A percentile compares a stretch with the other conserved stretches of the same genome.
phyloP scores from a whole-genome alignment of 2,113 vertebrate species.

The Sakesphorus luctuosus region DNA sequence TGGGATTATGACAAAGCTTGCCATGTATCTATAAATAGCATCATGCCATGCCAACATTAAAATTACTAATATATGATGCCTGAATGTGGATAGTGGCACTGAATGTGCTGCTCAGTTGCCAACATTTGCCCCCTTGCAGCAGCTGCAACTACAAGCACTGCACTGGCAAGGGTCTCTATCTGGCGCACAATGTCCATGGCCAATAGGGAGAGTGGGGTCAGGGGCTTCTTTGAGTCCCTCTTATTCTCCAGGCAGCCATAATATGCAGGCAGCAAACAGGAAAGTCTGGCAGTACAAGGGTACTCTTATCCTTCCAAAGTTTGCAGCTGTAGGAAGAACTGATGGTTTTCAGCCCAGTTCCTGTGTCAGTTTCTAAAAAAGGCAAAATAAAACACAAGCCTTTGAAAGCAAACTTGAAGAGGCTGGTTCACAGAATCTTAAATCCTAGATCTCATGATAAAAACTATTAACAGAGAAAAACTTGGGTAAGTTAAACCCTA shows the following conservation, averaged over 20 bases:
- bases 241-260: not conserved
- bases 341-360: not conserved
- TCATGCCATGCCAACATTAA: not conserved
- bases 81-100: not conserved
- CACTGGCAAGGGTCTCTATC: not conserved
- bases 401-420: not conserved
- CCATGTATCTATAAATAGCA: not conserved
- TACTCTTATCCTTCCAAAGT: not conserved
- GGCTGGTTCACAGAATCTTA: not conserved
- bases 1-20: not conserved
- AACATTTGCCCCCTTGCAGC: not conserved
- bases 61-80: not conserved
- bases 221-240: not conserved
- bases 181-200: not conserved
- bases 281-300: not conserved
- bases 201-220: not conserved
- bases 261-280: not conserved
- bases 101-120: not conserved
- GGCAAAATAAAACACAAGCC: not conserved
- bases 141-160: not conserved
- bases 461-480: not conserved
- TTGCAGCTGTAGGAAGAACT: not conserved
- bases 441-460: not conserved
- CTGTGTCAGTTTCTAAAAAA: not conserved
- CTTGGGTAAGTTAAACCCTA: not conserved